A percentile compares a stretch with the other conserved stretches of the same genome.
These are phyloP conservation scores for Malthinus seriepunctatus DNA, from an alignment of 2,888 invertebrate species.

Conservation along the genomic window DNA sequence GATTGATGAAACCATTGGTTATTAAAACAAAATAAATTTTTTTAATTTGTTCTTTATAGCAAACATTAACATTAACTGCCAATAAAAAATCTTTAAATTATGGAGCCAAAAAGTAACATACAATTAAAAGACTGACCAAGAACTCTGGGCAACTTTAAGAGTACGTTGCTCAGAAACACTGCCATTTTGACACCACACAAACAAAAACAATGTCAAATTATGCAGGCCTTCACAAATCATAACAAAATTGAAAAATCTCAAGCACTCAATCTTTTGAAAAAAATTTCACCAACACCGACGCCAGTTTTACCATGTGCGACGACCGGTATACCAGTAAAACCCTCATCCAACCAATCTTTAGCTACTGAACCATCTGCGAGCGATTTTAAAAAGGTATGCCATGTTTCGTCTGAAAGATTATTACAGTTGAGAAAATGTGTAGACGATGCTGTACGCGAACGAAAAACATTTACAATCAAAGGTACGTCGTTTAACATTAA, in stretches of 20 bases:
- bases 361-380: background rate
- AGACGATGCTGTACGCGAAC: conserved; percentile 66
- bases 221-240: conserved; percentile 10
- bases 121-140: conserved; percentile 19
- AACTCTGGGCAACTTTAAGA: conserved; percentile 23
- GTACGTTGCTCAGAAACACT: conserved; percentile 24
- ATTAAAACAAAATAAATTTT: no score
- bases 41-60: no score
- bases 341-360: background rate
- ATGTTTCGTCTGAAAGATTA: conserved; percentile 68
- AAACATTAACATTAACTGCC: background rate
- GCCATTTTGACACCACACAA: conserved; percentile 19
- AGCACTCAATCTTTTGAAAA: background rate
- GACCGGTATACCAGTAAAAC: background rate
- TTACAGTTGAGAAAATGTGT: conserved; percentile 66
- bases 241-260: conserved; percentile 1
- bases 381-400: conserved; percentile 5
- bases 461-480: conserved; percentile 69
- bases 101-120: background rate
- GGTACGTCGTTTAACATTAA: conserved; percentile 35
- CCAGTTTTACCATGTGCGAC: background rate
- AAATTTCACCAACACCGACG: conserved; percentile 1
- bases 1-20: no score
- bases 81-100: conserved; percentile 1
- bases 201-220: conserved; percentile 25